phyloP scores from a whole-genome alignment of 2,888 invertebrate species.

The Mythimna pallens region DNA sequence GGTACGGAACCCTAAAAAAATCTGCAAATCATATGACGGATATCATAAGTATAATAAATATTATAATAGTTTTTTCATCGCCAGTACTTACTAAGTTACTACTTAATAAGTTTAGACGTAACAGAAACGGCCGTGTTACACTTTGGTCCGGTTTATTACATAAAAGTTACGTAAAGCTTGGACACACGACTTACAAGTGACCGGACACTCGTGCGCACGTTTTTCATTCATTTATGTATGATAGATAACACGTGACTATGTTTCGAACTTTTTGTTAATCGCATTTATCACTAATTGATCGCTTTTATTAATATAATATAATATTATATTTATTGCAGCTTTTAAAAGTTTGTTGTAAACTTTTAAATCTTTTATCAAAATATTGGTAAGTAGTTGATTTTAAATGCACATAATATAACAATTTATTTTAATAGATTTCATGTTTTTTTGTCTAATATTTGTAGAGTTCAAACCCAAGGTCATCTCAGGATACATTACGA shows the following conservation, averaged over 20 bases:
- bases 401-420: neutral
- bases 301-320: neutral
- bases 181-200: conserved; percentile 62
- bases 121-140: conserved; percentile 68
- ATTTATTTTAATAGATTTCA: neutral
- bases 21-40: too few relatives aligned
- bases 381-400: neutral
- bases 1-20: too few relatives aligned
- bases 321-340: neutral
- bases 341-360: neutral
- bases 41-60: neutral
- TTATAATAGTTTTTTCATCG: conserved; percentile 34
- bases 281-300: neutral
- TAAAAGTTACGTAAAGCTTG: conserved; percentile 83
- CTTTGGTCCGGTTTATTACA: conserved; percentile 83
- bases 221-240: conserved; percentile 55
- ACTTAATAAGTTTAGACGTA: conserved; percentile 62
- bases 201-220: conserved; percentile 55
- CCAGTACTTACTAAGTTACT: conserved; percentile 57
- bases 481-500: neutral
- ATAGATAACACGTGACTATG: conserved; percentile 51
- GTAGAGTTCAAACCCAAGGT: conserved; percentile 30
- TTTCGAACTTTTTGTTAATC: conserved; percentile 15
- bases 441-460: neutral
- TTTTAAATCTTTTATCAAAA: conserved; percentile 1